A percentile compares a stretch with the other conserved stretches of the same genome.
phyloP scores from a whole-genome alignment of 2,888 invertebrate species.

The Acanthacorydalis orientalis region DNA sequence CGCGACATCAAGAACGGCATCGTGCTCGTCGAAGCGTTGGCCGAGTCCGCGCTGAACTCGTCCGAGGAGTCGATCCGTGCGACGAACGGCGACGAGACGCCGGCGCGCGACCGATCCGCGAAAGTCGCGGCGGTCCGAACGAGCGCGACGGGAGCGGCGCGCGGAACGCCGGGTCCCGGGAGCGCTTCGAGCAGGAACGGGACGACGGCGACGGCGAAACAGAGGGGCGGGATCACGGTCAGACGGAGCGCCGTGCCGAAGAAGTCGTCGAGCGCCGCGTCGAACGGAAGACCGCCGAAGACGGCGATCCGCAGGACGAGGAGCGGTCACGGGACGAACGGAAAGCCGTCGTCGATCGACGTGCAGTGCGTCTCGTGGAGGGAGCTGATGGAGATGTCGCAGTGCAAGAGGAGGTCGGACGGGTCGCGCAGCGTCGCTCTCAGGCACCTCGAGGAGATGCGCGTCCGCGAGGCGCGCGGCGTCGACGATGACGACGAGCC shows the following conservation, averaged over 20 bases:
- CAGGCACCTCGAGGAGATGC: conserved; percentile 26
- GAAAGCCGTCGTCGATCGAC: conserved; percentile 9
- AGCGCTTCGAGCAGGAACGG: not conserved
- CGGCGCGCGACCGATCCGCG: not conserved
- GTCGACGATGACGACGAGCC: conserved; percentile 10
- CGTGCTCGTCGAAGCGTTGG: not conserved
- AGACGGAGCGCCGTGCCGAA: not conserved
- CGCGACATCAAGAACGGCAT: not conserved
- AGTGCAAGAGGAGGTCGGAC: conserved; percentile 26
- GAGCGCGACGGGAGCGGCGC: not conserved
- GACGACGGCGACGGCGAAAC: too few species aligned
- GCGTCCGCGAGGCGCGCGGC: not conserved
- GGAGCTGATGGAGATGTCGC: conserved; percentile 35
- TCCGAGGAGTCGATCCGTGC: not conserved
- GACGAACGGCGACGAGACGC: not conserved
- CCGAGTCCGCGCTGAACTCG: not conserved
- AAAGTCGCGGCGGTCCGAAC: not conserved
- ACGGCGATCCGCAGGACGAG: conserved; percentile 20
- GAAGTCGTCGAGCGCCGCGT: not conserved
- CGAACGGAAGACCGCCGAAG: not conserved
- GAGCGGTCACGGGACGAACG: conserved; percentile 18
- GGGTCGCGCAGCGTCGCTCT: conserved; percentile 15
- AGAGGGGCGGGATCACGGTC: not conserved
- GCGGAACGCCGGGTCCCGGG: not conserved
- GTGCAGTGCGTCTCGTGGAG: conserved; percentile 29